phyloP scores from a whole-genome alignment of 2,888 invertebrate genomes.

The Metacarcinus magister region DNA sequence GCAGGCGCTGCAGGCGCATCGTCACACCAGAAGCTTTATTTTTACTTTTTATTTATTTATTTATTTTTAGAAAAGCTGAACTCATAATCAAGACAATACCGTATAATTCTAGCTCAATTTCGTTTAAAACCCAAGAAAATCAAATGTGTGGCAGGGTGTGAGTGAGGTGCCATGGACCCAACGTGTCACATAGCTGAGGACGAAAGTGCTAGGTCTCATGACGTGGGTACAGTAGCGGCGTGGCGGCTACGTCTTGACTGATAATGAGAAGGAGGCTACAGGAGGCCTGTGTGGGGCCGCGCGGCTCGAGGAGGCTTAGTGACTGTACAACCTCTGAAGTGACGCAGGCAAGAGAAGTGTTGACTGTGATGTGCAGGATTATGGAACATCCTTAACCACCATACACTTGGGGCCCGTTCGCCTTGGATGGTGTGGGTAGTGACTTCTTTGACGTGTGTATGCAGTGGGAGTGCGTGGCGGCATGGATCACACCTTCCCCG shows the following conservation, averaged over 20 bases:
- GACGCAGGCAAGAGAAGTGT: not conserved
- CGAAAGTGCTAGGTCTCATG: not conserved
- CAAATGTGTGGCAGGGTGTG: not conserved
- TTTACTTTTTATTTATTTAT: not conserved
- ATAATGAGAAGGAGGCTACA: not conserved
- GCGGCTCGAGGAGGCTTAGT: constrained; percentile 18
- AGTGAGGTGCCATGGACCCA: not conserved
- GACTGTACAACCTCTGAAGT: not conserved
- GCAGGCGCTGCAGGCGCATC: not conserved
- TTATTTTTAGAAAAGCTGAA: not conserved
- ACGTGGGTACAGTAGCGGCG: not conserved
- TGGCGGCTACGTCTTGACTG: constrained; percentile 1
- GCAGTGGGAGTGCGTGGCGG: not conserved
- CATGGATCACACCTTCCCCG: constrained; percentile 32
- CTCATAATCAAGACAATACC: not conserved
- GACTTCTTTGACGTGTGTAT: not conserved
- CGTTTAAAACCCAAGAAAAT: not conserved
- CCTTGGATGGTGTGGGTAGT: not conserved
- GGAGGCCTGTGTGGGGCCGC: constrained; percentile 22
- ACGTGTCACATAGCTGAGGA: not conserved
- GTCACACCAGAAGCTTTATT: not conserved
- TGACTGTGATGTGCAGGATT: not conserved
- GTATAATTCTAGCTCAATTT: not conserved
- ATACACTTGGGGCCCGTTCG: not conserved
- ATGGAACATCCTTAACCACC: not conserved